Evolutionary conservation across 2,888 invertebrate genomes (phyloP).

Genomic region (Euzophera pinguis): DNA sequence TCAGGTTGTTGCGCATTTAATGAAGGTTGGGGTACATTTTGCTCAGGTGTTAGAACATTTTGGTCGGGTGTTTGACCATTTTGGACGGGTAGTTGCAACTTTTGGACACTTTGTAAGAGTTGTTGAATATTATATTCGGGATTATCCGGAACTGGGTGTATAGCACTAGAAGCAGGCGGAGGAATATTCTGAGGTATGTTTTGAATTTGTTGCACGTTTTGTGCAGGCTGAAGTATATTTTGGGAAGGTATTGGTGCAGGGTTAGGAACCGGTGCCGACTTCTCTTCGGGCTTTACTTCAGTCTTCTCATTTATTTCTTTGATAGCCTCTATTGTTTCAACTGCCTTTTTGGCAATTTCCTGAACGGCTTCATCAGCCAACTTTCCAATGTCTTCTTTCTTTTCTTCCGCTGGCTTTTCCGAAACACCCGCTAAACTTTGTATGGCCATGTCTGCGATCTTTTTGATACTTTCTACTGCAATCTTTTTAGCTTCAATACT

Average conservation of each 20-base stretch:
- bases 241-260: background rate
- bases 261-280: background rate
- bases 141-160: no score
- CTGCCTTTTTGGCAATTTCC: slow-evolving; percentile 70
- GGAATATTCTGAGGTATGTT: slow-evolving; percentile 4
- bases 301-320: slow-evolving; percentile 57
- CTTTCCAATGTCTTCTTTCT: slow-evolving; percentile 46
- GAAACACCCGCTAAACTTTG: slow-evolving; percentile 63
- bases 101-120: background rate
- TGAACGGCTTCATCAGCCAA: slow-evolving; percentile 61
- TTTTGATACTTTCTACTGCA: slow-evolving; percentile 73
- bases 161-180: no score
- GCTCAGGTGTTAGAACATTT: background rate
- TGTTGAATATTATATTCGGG: slow-evolving; percentile 5
- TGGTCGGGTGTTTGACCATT: background rate
- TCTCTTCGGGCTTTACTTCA: background rate
- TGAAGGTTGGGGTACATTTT: slow-evolving; percentile 1
- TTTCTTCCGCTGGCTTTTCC: slow-evolving; percentile 48
- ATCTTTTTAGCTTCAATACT: slow-evolving; percentile 66
- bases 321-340: slow-evolving; percentile 66
- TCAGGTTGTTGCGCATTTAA: slow-evolving; percentile 2
- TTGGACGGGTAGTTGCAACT: slow-evolving; percentile 3
- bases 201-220: slow-evolving; percentile 1
- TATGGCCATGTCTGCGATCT: slow-evolving; percentile 71
- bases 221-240: background rate